phyloP scores from a whole-genome alignment of 2,888 invertebrate species.

The Ommatoiulus sabulosus region DNA sequence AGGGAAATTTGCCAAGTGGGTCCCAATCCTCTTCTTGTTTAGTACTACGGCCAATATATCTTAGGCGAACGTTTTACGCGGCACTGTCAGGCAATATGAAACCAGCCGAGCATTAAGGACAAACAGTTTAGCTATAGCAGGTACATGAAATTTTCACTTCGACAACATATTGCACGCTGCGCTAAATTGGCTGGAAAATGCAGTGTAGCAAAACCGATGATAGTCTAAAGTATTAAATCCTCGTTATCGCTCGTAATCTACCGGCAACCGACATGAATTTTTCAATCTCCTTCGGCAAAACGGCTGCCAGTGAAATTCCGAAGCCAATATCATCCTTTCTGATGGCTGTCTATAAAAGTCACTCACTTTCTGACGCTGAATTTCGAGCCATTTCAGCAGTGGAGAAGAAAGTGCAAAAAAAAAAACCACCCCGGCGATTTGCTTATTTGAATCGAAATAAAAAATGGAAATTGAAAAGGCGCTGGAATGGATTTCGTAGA shows the following conservation, averaged over 20 bases:
- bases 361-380: constrained; percentile 27
- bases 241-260: constrained; percentile 59
- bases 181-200: constrained; percentile 58
- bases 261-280: constrained; percentile 59
- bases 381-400: neutral
- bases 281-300: constrained; percentile 54
- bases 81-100: constrained; percentile 50
- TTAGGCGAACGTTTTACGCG: neutral
- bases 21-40: constrained; percentile 26
- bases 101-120: constrained; percentile 49
- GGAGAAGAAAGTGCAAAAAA: neutral
- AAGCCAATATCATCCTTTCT: constrained; percentile 14
- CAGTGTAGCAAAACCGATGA: constrained; percentile 56
- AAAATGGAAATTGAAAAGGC: neutral
- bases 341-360: constrained; percentile 48
- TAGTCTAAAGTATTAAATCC: constrained; percentile 59
- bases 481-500: neutral
- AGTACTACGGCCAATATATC: constrained; percentile 30
- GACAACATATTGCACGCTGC: constrained; percentile 57
- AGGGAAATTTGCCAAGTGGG: constrained; percentile 47
- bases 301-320: constrained; percentile 14
- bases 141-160: constrained; percentile 58
- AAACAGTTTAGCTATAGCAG: constrained; percentile 52
- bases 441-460: constrained; percentile 45
- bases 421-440: neutral